Evolutionary conservation across 2,113 vertebrate genomes (phyloP).

Genomic region (Heliornis fulica): DNA sequence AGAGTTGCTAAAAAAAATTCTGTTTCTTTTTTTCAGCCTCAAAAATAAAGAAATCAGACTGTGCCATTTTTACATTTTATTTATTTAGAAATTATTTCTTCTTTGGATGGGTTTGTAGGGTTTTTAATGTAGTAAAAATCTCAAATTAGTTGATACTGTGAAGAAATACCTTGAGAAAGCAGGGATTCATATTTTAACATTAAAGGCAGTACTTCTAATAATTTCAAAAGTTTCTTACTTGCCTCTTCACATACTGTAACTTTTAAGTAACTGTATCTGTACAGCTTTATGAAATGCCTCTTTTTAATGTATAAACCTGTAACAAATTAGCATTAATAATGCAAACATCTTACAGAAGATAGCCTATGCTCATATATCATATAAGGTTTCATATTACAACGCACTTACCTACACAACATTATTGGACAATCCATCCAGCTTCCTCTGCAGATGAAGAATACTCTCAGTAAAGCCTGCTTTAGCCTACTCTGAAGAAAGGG

Average conservation of each 20-base stretch:
- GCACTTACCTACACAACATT: neutral
- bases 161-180: neutral
- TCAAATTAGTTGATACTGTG: neutral
- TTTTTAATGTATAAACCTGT: neutral
- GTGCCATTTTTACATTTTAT: neutral
- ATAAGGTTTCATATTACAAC: neutral
- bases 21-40: neutral
- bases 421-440: neutral
- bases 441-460: neutral
- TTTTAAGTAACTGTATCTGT: neutral
- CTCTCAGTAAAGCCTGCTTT: neutral
- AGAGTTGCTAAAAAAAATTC: neutral
- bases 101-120: neutral
- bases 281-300: neutral
- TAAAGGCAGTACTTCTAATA: neutral
- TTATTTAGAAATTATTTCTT: neutral
- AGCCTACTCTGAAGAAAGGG: neutral
- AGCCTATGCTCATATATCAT: neutral
- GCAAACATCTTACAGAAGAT: neutral
- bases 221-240: neutral
- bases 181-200: neutral
- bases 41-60: neutral
- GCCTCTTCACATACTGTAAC: neutral
- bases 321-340: neutral
- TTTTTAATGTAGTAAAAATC: neutral